Evolutionary conservation across 2,888 invertebrate species (phyloP).

Genomic region (Maniola hyperantus): DNA sequence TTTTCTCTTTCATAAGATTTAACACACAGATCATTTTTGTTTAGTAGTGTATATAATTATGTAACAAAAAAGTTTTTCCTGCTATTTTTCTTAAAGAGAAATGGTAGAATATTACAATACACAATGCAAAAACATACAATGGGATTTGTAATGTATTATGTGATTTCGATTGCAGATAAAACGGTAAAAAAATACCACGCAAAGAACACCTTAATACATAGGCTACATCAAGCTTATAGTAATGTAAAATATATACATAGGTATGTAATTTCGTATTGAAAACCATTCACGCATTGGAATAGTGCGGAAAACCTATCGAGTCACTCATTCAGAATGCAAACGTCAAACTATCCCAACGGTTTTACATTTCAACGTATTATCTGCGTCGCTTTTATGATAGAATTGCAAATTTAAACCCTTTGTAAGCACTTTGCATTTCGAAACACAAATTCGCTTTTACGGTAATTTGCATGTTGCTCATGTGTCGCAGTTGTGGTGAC

Average conservation of each 20-base stretch:
- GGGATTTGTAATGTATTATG: too few species aligned
- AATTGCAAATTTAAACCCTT: slow-evolving; percentile 82
- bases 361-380: slow-evolving; percentile 74
- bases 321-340: slow-evolving; percentile 39
- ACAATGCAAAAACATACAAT: too few species aligned
- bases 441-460: slow-evolving; percentile 81
- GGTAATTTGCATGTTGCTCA: slow-evolving; percentile 76
- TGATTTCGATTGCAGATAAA: too few species aligned
- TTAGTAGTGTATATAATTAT: too few species aligned
- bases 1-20: too few species aligned
- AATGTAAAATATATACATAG: too few species aligned
- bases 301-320: slow-evolving; percentile 34
- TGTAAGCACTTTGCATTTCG: slow-evolving; percentile 78
- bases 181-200: too few species aligned
- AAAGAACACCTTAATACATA: background rate
- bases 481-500: slow-evolving; percentile 69
- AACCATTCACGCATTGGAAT: slow-evolving; percentile 19
- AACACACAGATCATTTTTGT: too few species aligned
- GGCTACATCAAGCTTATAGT: background rate
- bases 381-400: slow-evolving; percentile 75
- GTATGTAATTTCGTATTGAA: background rate
- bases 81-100: too few species aligned
- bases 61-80: too few species aligned
- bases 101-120: too few species aligned
- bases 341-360: slow-evolving; percentile 63